Evolutionary conservation across 2,888 invertebrate species (phyloP).

Genomic region (Tipula helvola): DNA sequence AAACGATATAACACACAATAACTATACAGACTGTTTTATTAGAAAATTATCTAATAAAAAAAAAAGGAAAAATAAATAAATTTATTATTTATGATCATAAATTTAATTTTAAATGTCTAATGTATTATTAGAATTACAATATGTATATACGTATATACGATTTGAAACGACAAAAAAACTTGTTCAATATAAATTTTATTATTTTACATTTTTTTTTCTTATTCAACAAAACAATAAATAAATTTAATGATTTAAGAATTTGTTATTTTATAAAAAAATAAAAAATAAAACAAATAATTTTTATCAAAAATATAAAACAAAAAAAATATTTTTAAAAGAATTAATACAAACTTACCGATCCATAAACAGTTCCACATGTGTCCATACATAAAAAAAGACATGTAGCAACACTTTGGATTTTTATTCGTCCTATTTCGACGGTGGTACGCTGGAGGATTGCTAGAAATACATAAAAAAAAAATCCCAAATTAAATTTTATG

Average conservation of each 20-base stretch:
- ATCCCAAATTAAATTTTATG: neutral
- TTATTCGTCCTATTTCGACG: conserved; percentile 66
- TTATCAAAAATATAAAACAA: neutral
- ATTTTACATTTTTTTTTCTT: neutral
- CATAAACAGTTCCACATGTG: conserved; percentile 73
- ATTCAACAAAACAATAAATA: neutral
- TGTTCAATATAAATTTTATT: neutral
- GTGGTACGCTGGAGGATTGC: conserved; percentile 58
- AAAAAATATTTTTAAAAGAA: neutral
- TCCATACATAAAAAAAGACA: conserved; percentile 85
- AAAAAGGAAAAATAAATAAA: neutral
- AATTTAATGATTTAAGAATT: neutral
- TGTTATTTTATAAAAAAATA: neutral
- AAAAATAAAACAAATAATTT: neutral
- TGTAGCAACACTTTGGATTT: conserved; percentile 77
- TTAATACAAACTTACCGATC: conserved; percentile 50
- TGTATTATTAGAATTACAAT: neutral
- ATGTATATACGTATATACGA: neutral
- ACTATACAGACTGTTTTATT: neutral
- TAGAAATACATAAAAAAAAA: conserved; percentile 36
- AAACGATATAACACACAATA: neutral
- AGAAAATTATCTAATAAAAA: conserved; percentile 4
- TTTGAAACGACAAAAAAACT: neutral
- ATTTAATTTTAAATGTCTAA: neutral
- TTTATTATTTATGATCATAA: conserved; percentile 4